A percentile compares a stretch with the other conserved stretches of the same genome.
Evolutionary conservation across 2,797 vertebrate species (phyloP).

Genomic region (Crocodylus rhombifer): DNA sequence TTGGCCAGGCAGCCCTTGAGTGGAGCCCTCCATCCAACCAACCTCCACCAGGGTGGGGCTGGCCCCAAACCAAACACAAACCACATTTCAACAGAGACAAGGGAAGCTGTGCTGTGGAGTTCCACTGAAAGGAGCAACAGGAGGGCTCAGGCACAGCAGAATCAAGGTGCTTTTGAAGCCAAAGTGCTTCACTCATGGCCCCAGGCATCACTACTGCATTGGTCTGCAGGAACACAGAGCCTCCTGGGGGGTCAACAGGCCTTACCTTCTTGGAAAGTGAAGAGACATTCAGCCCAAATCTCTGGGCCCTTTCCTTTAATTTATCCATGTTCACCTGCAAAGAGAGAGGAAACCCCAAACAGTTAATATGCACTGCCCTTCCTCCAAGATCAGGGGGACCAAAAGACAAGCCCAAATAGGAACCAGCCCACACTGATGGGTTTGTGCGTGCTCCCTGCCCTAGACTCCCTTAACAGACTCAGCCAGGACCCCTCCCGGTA

Average conservation of each 20-base stretch:
- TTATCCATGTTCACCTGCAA: constrained; percentile 89
- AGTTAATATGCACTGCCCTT: no score
- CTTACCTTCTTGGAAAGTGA: constrained; percentile 92
- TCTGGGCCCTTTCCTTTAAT: constrained; percentile 92
- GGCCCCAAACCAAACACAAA: no score
- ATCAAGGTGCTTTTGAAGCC: no score
- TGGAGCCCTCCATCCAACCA: background rate
- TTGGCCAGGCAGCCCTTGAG: background rate
- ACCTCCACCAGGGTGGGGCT: no score
- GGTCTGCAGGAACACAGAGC: background rate
- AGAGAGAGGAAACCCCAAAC: background rate
- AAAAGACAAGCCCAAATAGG: background rate
- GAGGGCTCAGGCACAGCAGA: no score
- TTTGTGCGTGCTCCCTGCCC: background rate
- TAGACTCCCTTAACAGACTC: background rate
- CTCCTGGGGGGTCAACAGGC: background rate
- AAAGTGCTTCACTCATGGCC: background rate
- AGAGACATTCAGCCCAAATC: constrained; percentile 93
- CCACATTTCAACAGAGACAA: background rate
- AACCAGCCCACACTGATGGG: fast-evolving
- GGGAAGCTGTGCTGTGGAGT: background rate
- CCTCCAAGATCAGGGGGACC: background rate
- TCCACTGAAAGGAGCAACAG: no score
- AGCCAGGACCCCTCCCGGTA: background rate
- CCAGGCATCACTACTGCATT: background rate